These are phyloP conservation scores for Anoplius nigerrimus DNA, from an alignment of 2,888 invertebrate species.

Conservation along the genomic window DNA sequence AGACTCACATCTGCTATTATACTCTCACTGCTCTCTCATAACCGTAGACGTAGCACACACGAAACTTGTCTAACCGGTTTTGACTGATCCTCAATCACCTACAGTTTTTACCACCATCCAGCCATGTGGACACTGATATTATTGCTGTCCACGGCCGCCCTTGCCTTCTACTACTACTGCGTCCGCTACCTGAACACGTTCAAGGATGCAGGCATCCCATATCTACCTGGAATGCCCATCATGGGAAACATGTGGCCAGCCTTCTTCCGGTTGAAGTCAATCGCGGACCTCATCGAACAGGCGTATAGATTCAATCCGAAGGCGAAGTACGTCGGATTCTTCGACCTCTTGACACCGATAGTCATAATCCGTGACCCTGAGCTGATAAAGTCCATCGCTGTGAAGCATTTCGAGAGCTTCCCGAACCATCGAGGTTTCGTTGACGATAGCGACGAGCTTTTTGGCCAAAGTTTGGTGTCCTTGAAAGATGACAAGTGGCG, in stretches of 20 bases:
- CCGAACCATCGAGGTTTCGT: too few relatives aligned
- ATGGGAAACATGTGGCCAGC: slow-evolving; percentile 46
- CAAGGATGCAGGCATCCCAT: slow-evolving; percentile 32
- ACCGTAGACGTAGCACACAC: too few relatives aligned
- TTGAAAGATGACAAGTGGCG: slow-evolving; percentile 56
- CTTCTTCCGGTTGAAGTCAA: slow-evolving; percentile 32
- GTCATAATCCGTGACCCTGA: slow-evolving; percentile 52
- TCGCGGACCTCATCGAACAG: slow-evolving; percentile 36
- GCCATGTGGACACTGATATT: slow-evolving; percentile 13
- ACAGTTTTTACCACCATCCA: too few relatives aligned
- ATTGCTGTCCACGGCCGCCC: slow-evolving; percentile 14
- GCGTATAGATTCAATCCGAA: slow-evolving; percentile 44
- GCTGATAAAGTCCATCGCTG: slow-evolving; percentile 47
- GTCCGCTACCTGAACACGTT: slow-evolving; percentile 24
- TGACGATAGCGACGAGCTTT: slow-evolving; percentile 56
- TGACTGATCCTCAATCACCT: too few relatives aligned
- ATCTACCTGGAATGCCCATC: slow-evolving; percentile 26
- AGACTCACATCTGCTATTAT: too few relatives aligned
- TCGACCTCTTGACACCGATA: slow-evolving; percentile 44
- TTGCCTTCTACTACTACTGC: slow-evolving; percentile 32
- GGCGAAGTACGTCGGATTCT: slow-evolving; percentile 54
- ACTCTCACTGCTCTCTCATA: too few relatives aligned
- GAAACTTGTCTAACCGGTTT: too few relatives aligned
- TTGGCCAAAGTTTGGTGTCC: slow-evolving; percentile 54
- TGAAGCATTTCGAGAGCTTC: slow-evolving; percentile 50